phyloP scores from a whole-genome alignment of 2,888 invertebrate species.

The Hofmannophila pseudospretella region DNA sequence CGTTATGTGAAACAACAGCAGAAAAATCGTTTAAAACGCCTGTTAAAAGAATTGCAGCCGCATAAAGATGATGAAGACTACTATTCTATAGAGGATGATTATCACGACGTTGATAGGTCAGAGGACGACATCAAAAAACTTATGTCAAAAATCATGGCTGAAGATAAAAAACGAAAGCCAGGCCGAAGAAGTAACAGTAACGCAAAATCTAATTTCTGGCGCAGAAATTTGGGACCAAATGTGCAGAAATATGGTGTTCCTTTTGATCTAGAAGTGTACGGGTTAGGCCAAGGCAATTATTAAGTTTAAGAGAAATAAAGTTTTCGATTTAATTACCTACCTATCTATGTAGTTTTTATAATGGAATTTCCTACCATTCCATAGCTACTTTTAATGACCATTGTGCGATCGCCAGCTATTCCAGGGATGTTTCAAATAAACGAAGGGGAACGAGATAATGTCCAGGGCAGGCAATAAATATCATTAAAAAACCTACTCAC shows the following conservation, averaged over 20 bases:
- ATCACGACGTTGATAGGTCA: neutral
- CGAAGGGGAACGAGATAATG: too few species aligned
- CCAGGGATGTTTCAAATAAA: too few species aligned
- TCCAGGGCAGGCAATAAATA: too few species aligned
- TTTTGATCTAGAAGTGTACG: slow-evolving; percentile 45
- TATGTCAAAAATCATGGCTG: too few species aligned
- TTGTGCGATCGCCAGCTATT: too few species aligned
- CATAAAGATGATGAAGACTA: neutral
- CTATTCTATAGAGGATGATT: neutral
- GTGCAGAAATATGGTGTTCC: slow-evolving; percentile 36
- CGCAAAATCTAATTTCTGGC: slow-evolving; percentile 19
- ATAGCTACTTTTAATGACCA: too few species aligned
- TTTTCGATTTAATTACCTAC: neutral
- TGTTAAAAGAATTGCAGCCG: neutral
- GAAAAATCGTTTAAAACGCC: neutral
- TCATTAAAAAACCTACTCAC: too few species aligned
- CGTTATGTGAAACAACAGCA: slow-evolving; percentile 5
- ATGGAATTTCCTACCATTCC: too few species aligned
- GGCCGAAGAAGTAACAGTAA: too few species aligned
- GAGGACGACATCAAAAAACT: too few species aligned
- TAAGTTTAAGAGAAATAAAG: slow-evolving; percentile 9
- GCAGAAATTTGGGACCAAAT: slow-evolving; percentile 22
- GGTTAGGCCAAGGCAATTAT: slow-evolving; percentile 43
- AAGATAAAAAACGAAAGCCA: too few species aligned
- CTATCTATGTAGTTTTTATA: too few species aligned